Evolutionary conservation across 1,140 invertebrate genomes (phyloP), one percentile per base, ranked within the genome.

Genomic region (Lutraria rhynchaena): DNA sequence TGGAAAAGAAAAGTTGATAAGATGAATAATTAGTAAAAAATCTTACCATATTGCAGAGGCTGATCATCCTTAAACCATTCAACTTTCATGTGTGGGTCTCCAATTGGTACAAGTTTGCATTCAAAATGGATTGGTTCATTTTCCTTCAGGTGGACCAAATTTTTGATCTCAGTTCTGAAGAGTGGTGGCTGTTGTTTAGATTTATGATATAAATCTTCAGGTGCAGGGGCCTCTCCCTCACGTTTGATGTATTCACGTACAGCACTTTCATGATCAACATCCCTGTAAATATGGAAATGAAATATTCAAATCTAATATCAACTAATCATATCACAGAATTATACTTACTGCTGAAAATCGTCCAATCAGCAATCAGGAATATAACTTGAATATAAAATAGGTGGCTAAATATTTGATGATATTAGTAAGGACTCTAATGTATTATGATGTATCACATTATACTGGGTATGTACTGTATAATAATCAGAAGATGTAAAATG

Each of bases 41-140:
- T 7, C 92, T 91, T 89, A 95, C 98, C 98, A 90, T 97, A 96
- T 93, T 97, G 96, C 57, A 99, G 94, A 17, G 97, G 95, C 90
- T 97, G 96, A 89, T 98, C 97, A 93, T 99, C 98, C 90, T 97
- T 96, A 93, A 97, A 99, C 98, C 98, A 99, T 94, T 99, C 98
- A 0, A 99, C 97, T 92, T 97, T 98, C 55, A 99, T 93, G 31
- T 97, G 98, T 2, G 98, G 97, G 94, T 99, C 99, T 46, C 98
- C 98, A 82, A 99, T 97, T n/a, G 99, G 99, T 90, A 98, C 96
- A n/a, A 99, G 94, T 53, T 98, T 95, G 85, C 97, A 98, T 92
- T 99, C 98, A 88, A 99, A 98, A 94, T 99, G 97, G 67, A 97
- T 97, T 35, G 96, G 97, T 90, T 99, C 95, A 67, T 96, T 96